Base-by-base conservation (phyloP, 2,797 vertebrate species). In the Loris lydekkerianus region DNA sequence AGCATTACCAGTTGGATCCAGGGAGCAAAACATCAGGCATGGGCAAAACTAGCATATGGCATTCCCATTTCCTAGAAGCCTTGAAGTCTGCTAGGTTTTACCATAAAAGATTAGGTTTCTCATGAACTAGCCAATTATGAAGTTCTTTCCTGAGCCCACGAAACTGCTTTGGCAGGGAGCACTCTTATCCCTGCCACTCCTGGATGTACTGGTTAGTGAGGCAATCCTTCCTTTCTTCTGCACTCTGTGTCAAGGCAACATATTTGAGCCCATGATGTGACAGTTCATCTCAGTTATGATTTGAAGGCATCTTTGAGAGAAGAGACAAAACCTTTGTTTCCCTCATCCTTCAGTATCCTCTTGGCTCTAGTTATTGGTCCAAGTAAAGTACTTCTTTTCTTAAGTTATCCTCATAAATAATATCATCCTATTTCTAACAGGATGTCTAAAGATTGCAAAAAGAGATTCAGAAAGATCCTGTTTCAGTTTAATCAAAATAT, bases 401-500 rank as follows among this genome's bases (percentile, higher is more conserved):
- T 77, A 83, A 61, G 10, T 46, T 89, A 94, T 58, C 27, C 63
- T 76, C 69, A 76, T 84, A 84, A 87, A 83, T 75, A 76, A 70
- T 25, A 80, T 72, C n/a, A 85, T 69, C 29, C 75, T 95, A 3
- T 72, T 96, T 78, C 60, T 77, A 91, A 34, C 6, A 76, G 29
- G 34, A 27, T 76, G 10, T 76, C n/a, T 91, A 77, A 92, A 96
- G 56, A 69, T 20, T 72, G 3, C 87, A 60, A 60, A 95, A 89
- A 83, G n/a, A 2, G 46, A 86, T 90, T 89, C 53, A 76, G 81
- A 81, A 81, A 78, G 13, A 67, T 77, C 7, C 76, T 15, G 61
- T 90, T 21, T 63, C 23, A 34, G 27, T 82, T 76, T 96, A 88
- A 94, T 78, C n/a, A 77, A 77, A 93, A 91, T 91, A 15, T 73